Percentiles rank a stretch among this genome's conserved stretches.
Conservation (phyloP, 2,888 invertebrate species). For the Aelia acuminata region DNA sequence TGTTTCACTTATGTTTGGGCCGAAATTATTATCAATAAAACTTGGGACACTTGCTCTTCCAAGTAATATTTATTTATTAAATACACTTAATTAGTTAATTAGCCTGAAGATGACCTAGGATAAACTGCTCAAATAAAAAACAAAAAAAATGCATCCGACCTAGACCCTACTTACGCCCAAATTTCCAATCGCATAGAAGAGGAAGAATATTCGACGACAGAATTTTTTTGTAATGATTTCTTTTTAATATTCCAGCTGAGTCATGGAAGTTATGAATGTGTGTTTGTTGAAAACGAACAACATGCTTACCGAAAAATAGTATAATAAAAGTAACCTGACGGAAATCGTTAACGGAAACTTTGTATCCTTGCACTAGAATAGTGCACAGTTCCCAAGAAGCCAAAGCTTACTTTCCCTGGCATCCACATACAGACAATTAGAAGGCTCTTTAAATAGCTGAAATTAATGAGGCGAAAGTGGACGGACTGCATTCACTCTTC, state of each 20-base stretch:
- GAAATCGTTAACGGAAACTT: not conserved
- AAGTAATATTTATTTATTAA: too few relatives aligned
- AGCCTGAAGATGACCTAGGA: not conserved
- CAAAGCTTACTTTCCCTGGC: not conserved
- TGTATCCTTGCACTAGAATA: not conserved
- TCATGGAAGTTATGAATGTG: not conserved
- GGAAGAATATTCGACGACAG: not conserved
- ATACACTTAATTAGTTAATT: too few relatives aligned
- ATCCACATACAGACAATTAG: conserved; percentile 4
- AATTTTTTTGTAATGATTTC: too few relatives aligned
- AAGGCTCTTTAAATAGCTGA: not conserved
- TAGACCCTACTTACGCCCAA: not conserved
- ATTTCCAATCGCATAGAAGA: not conserved
- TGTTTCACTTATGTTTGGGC: too few relatives aligned
- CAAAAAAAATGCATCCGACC: not conserved
- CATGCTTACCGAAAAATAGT: too few relatives aligned
- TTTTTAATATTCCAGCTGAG: not conserved
- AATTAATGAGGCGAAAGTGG: conserved; percentile 21
- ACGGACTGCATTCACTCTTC: conserved; percentile 1
- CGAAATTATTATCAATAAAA: too few relatives aligned
- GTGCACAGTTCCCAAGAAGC: not conserved
- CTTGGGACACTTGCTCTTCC: too few relatives aligned
- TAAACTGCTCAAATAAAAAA: not conserved
- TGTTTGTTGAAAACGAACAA: too few relatives aligned
- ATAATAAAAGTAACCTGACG: too few relatives aligned